phyloP scores from a whole-genome alignment of 1,140 invertebrate genomes.

The Cherax quadricarinatus region DNA sequence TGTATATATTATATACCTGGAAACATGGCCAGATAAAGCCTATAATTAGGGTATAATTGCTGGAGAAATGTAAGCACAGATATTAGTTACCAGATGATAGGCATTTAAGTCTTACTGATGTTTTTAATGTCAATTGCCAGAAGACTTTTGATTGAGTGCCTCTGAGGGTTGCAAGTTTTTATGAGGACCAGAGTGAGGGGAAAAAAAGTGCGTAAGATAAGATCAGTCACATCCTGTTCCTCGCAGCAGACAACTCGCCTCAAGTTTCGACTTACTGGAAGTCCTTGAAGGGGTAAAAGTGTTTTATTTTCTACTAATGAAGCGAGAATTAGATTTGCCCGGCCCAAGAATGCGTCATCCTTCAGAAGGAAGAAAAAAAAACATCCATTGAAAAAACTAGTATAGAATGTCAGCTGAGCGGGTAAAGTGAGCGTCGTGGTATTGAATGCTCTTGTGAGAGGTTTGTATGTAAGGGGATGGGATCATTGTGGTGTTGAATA shows the following conservation, averaged over 20 bases:
- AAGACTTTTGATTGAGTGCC: neutral
- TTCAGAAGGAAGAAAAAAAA: neutral
- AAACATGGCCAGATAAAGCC: no score
- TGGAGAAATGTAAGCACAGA: no score
- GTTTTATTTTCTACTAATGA: neutral
- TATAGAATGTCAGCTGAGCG: neutral
- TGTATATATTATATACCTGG: no score
- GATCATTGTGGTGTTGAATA: no score
- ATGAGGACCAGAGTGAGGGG: neutral
- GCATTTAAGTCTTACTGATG: no score
- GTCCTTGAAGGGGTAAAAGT: neutral
- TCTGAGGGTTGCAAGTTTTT: neutral
- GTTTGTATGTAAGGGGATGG: no score
- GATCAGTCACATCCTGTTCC: neutral
- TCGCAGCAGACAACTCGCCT: neutral
- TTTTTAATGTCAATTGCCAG: neutral
- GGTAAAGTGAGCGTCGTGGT: no score
- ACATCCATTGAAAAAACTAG: neutral
- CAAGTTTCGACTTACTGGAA: neutral
- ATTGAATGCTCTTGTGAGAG: no score
- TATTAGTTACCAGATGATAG: no score
- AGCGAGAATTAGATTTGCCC: neutral
- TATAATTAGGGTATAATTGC: no score
- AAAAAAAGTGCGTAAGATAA: neutral
- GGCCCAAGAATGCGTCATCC: neutral